Conservation (phyloP, 30 jellyfish, hydroid and myxozoan genomes). For the Euphysa ruthae region DNA sequence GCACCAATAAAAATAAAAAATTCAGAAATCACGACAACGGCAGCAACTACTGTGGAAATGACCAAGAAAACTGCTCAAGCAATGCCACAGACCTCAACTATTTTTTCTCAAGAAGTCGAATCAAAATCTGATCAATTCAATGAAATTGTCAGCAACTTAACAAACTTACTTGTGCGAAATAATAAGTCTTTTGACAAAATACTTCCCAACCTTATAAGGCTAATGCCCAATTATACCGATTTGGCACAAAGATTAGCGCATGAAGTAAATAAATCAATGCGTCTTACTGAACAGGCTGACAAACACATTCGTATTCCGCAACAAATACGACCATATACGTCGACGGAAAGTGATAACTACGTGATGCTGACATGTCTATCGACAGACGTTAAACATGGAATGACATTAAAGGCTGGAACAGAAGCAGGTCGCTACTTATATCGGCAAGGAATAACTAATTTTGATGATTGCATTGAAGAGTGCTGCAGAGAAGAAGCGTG, state of each 20-base stretch:
- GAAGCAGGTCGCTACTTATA: slow-evolving; percentile 63
- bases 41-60: too few relatives aligned
- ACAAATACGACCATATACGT: neutral
- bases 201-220: neutral
- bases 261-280: neutral
- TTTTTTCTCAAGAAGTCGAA: too few relatives aligned
- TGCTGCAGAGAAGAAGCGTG: slow-evolving; percentile 72
- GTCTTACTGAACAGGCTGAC: neutral
- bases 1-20: too few relatives aligned
- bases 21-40: too few relatives aligned
- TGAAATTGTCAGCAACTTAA: slow-evolving; percentile 4
- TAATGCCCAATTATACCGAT: neutral
- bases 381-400: slow-evolving; percentile 38
- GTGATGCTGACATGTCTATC: slow-evolving; percentile 53
- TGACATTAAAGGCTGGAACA: slow-evolving; percentile 78
- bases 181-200: neutral
- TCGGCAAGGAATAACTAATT: slow-evolving; percentile 27
- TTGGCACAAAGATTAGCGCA: neutral
- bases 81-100: too few relatives aligned
- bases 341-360: neutral
- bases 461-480: slow-evolving; percentile 50
- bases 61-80: too few relatives aligned
- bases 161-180: slow-evolving; percentile 1
- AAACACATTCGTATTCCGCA: neutral
- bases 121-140: neutral